A percentile compares a stretch with the other conserved stretches of the same genome.
Conservation (phyloP, 53 echinoderm and acorn worm genomes). For the Echinometra lucunter region DNA sequence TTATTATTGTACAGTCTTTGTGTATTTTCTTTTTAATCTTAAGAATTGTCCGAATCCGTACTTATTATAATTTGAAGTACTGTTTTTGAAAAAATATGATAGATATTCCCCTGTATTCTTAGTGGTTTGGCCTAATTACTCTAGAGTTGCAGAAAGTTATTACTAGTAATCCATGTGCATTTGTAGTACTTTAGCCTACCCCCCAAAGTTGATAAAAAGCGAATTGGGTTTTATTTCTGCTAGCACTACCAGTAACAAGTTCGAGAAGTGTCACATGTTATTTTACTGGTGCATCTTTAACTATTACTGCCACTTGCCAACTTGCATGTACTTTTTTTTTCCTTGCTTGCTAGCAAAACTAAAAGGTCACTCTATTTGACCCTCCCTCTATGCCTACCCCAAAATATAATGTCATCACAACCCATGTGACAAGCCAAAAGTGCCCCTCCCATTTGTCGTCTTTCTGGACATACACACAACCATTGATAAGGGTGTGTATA, state of each 20-base stretch:
- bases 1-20: background rate
- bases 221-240: background rate
- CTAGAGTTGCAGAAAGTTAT: background rate
- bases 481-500: background rate
- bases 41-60: background rate
- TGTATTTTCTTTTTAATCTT: background rate
- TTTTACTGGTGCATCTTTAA: background rate
- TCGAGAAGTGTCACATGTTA: background rate
- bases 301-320: background rate
- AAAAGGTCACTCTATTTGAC: constrained; percentile 40
- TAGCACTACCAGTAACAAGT: background rate
- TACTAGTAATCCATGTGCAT: background rate
- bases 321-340: background rate
- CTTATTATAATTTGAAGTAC: background rate
- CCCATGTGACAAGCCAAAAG: constrained; percentile 58
- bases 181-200: background rate
- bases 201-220: background rate
- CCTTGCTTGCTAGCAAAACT: background rate
- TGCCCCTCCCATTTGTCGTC: constrained; percentile 61
- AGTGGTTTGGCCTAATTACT: background rate
- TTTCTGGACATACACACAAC: constrained; percentile 26
- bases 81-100: no score
- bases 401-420: background rate
- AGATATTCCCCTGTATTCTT: background rate
- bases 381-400: background rate